Conservation (phyloP, 2,113 vertebrate genomes). For the Puma concolor region DNA sequence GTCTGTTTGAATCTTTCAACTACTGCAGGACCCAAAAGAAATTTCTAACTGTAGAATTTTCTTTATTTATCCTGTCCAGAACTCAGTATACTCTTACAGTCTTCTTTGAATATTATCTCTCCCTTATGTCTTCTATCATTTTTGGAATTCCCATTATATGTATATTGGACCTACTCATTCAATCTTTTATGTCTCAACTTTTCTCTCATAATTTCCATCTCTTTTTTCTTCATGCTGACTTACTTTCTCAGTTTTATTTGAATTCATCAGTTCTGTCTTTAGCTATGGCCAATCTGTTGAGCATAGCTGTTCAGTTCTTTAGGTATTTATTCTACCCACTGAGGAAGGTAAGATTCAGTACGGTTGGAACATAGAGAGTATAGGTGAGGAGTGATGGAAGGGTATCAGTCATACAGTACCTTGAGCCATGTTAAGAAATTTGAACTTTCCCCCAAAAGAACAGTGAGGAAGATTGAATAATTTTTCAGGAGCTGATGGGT, state of each 20-base stretch:
- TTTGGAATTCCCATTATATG: background rate
- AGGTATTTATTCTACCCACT: background rate
- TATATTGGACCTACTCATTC: background rate
- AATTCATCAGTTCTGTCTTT: background rate
- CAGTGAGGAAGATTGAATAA: background rate
- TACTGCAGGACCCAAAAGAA: background rate
- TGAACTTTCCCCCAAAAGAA: background rate
- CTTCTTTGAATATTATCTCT: background rate
- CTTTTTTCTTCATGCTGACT: background rate
- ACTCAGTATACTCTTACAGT: background rate
- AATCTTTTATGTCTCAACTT: background rate
- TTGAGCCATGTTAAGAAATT: background rate
- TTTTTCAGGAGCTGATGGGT: background rate
- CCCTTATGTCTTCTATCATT: background rate
- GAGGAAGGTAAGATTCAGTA: background rate
- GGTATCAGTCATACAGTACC: too few species aligned
- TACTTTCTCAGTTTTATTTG: background rate
- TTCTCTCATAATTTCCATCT: background rate
- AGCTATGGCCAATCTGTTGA: background rate
- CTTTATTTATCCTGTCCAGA: background rate
- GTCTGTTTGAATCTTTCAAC: background rate
- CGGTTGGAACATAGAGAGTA: background rate
- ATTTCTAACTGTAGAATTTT: background rate
- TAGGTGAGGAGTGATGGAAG: background rate
- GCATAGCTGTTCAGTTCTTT: background rate